Percentiles rank a stretch among this genome's conserved stretches.
Conservation (phyloP, 2,113 vertebrate genomes). For the Chrysemys picta region DNA sequence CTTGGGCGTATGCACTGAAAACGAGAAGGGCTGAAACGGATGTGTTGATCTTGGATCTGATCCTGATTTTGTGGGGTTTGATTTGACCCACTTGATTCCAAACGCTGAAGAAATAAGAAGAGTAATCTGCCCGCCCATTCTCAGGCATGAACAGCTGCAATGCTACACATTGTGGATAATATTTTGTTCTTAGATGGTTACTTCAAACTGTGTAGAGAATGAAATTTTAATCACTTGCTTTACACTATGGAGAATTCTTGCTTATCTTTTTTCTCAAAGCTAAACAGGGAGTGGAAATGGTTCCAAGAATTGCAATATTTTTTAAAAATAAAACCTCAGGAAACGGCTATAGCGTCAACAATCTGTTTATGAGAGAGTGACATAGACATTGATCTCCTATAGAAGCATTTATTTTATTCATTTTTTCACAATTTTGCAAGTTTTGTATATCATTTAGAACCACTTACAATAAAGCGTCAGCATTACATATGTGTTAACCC, state of each 20-base stretch:
- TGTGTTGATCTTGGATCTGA: conserved; percentile 42
- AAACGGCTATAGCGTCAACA: not conserved
- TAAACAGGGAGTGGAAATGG: not conserved
- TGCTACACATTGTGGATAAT: not conserved
- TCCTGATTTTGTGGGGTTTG: conserved; percentile 49
- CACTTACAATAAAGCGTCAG: not conserved
- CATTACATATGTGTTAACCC: not conserved
- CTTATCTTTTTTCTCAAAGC: not conserved
- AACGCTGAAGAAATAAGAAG: not conserved
- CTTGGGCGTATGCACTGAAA: not conserved
- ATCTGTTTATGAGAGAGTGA: not conserved
- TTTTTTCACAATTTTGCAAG: not conserved
- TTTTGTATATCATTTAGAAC: not conserved
- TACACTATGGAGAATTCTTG: not conserved
- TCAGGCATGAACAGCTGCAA: conserved; percentile 9
- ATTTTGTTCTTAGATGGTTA: not conserved
- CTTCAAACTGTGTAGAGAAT: not conserved
- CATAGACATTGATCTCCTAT: not conserved
- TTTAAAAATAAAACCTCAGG: not conserved
- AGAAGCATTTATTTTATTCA: not conserved
- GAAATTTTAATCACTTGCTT: not conserved
- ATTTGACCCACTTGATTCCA: conserved; percentile 12
- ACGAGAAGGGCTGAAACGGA: conserved; percentile 11
- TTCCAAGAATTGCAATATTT: not conserved
- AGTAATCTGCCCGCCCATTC: not conserved